Evolutionary conservation across 2,113 vertebrate genomes (phyloP).

Genomic region (Brachypodius melanocephalos): DNA sequence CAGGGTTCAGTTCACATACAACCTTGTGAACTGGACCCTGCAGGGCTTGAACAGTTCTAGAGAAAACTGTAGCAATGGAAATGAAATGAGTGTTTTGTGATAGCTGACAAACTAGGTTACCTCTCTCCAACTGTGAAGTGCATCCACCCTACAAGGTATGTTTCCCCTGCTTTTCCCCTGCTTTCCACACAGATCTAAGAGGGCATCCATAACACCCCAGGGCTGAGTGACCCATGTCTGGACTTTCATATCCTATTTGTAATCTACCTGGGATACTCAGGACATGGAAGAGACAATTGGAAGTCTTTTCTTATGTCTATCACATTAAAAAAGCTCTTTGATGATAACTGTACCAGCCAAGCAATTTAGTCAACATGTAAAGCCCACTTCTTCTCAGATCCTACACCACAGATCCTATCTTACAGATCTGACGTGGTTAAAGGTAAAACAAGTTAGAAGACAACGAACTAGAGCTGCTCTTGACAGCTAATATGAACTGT

Average conservation of each 20-base stretch:
- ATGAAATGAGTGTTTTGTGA: conserved; percentile 50
- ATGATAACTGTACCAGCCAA: background rate
- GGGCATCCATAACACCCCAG: background rate
- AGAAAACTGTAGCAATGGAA: conserved; percentile 57
- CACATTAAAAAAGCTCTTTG: background rate
- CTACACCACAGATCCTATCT: background rate
- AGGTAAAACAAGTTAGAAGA: background rate
- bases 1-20: conserved; percentile 32
- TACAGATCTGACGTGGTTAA: background rate
- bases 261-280: background rate
- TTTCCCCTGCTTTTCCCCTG: background rate
- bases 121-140: background rate
- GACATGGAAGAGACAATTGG: background rate
- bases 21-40: conserved; percentile 43
- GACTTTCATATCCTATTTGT: conserved; percentile 46
- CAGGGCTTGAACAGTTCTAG: conserved; percentile 40
- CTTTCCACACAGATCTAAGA: background rate
- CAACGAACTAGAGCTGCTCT: background rate
- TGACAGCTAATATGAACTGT: background rate
- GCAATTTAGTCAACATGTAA: background rate
- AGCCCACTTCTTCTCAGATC: background rate
- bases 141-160: conserved; percentile 15
- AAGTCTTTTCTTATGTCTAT: conserved; percentile 11
- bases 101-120: conserved; percentile 61
- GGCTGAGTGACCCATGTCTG: conserved; percentile 3